Evolutionary conservation across 2,888 invertebrate species (phyloP).

Genomic region (Matsumyia berberina): DNA sequence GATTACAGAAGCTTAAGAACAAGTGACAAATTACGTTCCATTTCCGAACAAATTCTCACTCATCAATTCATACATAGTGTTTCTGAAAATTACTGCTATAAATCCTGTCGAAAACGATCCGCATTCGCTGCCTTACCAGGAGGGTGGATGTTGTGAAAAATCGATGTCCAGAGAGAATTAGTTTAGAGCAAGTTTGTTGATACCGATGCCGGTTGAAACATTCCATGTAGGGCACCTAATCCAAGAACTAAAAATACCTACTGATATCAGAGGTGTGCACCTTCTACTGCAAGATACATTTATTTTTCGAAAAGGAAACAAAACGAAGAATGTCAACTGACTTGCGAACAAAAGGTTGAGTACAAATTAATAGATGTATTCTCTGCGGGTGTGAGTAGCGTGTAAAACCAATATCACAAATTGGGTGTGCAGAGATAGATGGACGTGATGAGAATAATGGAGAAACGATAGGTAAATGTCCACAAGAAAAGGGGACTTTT

Average conservation of each 20-base stretch:
- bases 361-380: constrained; percentile 51
- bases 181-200: constrained; percentile 10
- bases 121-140: not conserved
- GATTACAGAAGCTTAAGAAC: constrained; percentile 47
- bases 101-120: constrained; percentile 42
- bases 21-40: constrained; percentile 71
- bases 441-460: constrained; percentile 76
- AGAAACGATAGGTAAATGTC: constrained; percentile 50
- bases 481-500: constrained; percentile 30
- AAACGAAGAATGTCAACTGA: constrained; percentile 20
- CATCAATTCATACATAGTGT: constrained; percentile 69
- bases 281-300: not conserved
- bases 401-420: constrained; percentile 75
- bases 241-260: not conserved
- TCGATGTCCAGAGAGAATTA: constrained; percentile 35
- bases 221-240: not conserved
- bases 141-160: constrained; percentile 32
- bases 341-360: constrained; percentile 43
- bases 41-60: constrained; percentile 72
- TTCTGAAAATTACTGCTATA: constrained; percentile 65
- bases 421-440: constrained; percentile 70
- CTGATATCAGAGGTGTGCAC: not conserved
- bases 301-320: not conserved
- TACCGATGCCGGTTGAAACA: not conserved
- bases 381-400: constrained; percentile 17